Base-by-base conservation (phyloP, 1,140 invertebrate species). In the Drosophila nasuta region DNA sequence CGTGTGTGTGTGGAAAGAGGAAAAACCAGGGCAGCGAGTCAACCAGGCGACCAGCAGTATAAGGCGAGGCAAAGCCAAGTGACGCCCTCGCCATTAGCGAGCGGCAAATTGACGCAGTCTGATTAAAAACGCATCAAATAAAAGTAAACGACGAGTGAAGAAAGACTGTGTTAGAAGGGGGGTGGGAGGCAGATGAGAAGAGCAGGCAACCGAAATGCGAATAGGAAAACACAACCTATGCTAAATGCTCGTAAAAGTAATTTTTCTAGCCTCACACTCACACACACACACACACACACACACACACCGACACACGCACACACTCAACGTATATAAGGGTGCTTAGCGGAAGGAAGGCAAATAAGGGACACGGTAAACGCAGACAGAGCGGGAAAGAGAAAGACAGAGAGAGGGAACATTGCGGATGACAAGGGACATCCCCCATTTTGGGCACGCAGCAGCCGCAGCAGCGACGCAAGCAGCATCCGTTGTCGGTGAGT, bases 71-170 rank as follows among this genome's bases (percentile, higher is more conserved):
- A 63, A 63, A 51, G 49, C 15, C 66, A 64, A 64, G 58, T 63
- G 57, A 77, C 75, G 81, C 81, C 81, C 70, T 62, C 77, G 52
- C 60, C 66, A 67, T 74, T 81, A 77, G 56, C 15, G 64, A 58
- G 38, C 65, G 76, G 60, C 81, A 85, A 85, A 85, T 81, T 85
- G 77, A 77, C 77, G 81, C 81, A 81, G 83, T 85, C 77, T 85
- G 81, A 85, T 85, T 85, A 85, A 85, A 85, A 85, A 85, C 82
- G 77, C 81, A 85, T 85, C 78, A 85, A 85, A 85, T 81, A 64
- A 74, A 81, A 70, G 64, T 49, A 70, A 85, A 72, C 54, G 79
- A 59, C 38, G 63, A 28, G 46, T 45, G 48, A 57, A 11, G 52
- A 38, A 54, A 46, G 57, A 5, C 33, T 7, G 33, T 7, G 33